These are phyloP conservation scores for Xiphophorus couchianus DNA, from an alignment of 2,113 vertebrate species.

Conservation along the genomic window DNA sequence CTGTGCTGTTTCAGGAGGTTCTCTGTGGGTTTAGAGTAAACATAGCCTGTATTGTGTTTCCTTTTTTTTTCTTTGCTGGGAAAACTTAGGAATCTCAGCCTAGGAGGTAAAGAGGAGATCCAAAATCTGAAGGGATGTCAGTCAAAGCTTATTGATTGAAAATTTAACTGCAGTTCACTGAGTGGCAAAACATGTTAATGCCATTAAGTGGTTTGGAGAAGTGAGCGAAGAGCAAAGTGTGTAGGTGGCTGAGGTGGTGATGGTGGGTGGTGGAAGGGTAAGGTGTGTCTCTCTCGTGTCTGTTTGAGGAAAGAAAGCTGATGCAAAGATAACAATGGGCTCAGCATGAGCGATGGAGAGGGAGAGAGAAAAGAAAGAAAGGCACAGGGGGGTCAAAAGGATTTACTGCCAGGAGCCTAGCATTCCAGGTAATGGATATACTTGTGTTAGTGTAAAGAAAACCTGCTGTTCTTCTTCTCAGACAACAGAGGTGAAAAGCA, in stretches of 20 bases:
- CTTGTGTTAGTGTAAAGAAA: conserved; percentile 75
- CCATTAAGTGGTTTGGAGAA: conserved; percentile 66
- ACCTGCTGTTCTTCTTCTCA: conserved; percentile 73
- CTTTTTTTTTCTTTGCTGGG: conserved; percentile 8
- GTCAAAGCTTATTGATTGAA: conserved; percentile 70
- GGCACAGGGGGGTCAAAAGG: conserved; percentile 73
- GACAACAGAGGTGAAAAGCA: conserved; percentile 64
- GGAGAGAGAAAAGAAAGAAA: conserved; percentile 40
- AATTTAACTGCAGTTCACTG: conserved; percentile 64
- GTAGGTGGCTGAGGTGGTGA: conserved; percentile 45
- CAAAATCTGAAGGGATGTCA: conserved; percentile 71
- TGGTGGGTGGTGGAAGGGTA: conserved; percentile 30
- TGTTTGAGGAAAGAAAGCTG: conserved; percentile 49
- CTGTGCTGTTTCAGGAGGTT: conserved; percentile 49
- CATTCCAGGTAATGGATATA: conserved; percentile 82
- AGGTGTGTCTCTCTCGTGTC: conserved; percentile 51
- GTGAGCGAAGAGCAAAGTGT: conserved; percentile 36
- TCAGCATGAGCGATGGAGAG: conserved; percentile 47
- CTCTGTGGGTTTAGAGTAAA: conserved; percentile 40
- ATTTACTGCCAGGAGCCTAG: conserved; percentile 77
- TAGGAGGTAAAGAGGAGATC: conserved; percentile 61
- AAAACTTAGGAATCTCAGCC: conserved; percentile 43
- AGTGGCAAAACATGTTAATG: conserved; percentile 75
- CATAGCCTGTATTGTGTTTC: conserved; percentile 33
- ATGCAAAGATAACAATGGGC: conserved; percentile 46